Evolutionary conservation across 2,888 invertebrate genomes (phyloP).

Genomic region (Mactromeris polynyma): DNA sequence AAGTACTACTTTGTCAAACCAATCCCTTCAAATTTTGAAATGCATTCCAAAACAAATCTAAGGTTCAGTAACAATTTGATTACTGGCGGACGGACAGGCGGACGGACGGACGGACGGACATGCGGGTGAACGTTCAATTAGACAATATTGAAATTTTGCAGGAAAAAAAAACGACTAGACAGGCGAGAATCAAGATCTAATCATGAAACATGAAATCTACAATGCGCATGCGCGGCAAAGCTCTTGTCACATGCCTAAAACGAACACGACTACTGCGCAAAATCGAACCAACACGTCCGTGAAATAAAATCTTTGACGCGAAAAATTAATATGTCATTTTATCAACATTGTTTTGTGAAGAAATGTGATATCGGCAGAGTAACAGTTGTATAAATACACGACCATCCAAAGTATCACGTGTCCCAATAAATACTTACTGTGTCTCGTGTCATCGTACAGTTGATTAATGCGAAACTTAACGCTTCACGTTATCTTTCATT

Average conservation of each 20-base stretch:
- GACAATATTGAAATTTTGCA: no score
- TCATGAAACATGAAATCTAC: background rate
- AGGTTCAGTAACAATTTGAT: no score
- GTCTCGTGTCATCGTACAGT: conserved; percentile 51
- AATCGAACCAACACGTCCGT: conserved; percentile 10
- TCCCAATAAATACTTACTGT: conserved; percentile 44
- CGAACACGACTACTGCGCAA: background rate
- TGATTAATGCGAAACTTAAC: conserved; percentile 60
- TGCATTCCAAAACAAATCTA: no score
- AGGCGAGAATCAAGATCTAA: no score
- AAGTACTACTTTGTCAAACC: no score
- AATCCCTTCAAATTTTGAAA: no score
- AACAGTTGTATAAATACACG: conserved; percentile 24
- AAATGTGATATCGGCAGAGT: background rate
- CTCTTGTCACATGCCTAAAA: background rate
- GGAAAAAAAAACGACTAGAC: no score
- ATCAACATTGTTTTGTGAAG: conserved; percentile 4
- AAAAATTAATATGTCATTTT: conserved; percentile 8
- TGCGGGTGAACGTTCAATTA: no score
- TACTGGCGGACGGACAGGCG: no score
- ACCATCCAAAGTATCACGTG: conserved; percentile 35
- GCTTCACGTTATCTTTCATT: conserved; percentile 20
- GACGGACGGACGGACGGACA: no score
- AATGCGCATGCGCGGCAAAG: background rate
- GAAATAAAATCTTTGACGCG: conserved; percentile 18